Conservation (phyloP, 2,888 invertebrate species). For the Pammene aurita region DNA sequence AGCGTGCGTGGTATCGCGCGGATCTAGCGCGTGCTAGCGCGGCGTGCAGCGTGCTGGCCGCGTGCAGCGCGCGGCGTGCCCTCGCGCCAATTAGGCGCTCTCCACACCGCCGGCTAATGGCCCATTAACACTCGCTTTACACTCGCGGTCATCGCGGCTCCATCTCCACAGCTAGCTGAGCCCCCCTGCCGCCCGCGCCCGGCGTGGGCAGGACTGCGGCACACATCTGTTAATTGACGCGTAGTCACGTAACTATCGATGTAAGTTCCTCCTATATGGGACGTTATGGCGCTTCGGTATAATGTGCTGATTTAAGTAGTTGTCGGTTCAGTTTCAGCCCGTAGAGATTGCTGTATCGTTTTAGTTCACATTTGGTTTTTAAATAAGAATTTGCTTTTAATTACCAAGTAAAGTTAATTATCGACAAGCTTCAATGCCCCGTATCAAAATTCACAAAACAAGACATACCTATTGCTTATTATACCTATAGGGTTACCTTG, state of each 20-base stretch:
- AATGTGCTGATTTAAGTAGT: conserved; percentile 31
- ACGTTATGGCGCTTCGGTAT: conserved; percentile 51
- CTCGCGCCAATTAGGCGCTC: conserved; percentile 68
- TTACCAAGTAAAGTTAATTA: too few relatives aligned
- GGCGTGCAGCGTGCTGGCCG: conserved; percentile 43
- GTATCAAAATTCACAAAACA: too few relatives aligned
- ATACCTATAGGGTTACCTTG: too few relatives aligned
- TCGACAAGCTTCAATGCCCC: too few relatives aligned
- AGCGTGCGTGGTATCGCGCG: conserved; percentile 69
- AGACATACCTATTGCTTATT: too few relatives aligned
- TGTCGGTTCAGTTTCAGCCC: conserved; percentile 27
- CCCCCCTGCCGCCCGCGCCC: conserved; percentile 47
- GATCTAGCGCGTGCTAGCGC: conserved; percentile 55
- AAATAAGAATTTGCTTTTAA: background rate
- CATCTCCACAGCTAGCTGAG: conserved; percentile 54
- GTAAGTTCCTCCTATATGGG: conserved; percentile 50
- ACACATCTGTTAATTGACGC: conserved; percentile 52
- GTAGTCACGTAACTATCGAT: conserved; percentile 56
- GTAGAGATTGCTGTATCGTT: background rate
- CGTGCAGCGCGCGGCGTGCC: conserved; percentile 46
- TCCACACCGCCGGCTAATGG: conserved; percentile 70
- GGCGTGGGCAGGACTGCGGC: conserved; percentile 47
- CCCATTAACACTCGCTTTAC: conserved; percentile 75
- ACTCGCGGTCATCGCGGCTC: conserved; percentile 63
- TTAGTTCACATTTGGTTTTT: background rate